Evolutionary conservation across 1,140 invertebrate genomes (phyloP).

Genomic region (Ooceraea biroi): DNA sequence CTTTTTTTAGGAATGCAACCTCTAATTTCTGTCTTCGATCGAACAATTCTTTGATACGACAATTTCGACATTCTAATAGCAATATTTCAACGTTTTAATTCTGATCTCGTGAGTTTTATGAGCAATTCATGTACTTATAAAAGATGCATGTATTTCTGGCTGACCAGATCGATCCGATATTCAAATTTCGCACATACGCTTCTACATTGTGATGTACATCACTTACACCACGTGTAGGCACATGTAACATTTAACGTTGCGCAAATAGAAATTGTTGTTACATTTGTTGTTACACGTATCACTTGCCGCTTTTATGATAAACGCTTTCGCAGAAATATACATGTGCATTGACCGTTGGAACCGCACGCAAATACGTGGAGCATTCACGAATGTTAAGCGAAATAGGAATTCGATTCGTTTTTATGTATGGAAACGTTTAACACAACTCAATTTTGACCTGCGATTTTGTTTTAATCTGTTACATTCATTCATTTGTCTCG

Average conservation of each 20-base stretch:
- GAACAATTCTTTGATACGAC: background rate
- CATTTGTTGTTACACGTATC: conserved; percentile 31
- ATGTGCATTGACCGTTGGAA: background rate
- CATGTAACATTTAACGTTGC: conserved; percentile 23
- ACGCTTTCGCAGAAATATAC: conserved; percentile 3
- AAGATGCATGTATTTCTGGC: background rate
- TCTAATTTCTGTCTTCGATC: background rate
- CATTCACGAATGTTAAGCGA: background rate
- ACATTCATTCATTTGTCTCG: background rate
- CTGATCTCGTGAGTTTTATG: background rate
- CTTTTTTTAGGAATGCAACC: background rate
- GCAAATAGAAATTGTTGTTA: background rate
- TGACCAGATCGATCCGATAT: conserved; percentile 30
- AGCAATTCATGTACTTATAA: background rate
- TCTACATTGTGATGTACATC: background rate
- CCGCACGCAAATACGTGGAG: background rate
- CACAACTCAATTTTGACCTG: too few species aligned
- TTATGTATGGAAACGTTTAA: background rate
- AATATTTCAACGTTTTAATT: too few species aligned
- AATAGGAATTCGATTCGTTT: background rate
- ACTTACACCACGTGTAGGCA: conserved; percentile 4
- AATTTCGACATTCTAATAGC: background rate
- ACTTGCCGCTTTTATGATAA: conserved; percentile 42
- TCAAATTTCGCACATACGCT: conserved; percentile 13
- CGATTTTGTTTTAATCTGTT: background rate